Evolutionary conservation across 1,140 invertebrate genomes (phyloP), one percentile per base, ranked within the genome.

Genomic region (Trichomalopsis sarcophagae): DNA sequence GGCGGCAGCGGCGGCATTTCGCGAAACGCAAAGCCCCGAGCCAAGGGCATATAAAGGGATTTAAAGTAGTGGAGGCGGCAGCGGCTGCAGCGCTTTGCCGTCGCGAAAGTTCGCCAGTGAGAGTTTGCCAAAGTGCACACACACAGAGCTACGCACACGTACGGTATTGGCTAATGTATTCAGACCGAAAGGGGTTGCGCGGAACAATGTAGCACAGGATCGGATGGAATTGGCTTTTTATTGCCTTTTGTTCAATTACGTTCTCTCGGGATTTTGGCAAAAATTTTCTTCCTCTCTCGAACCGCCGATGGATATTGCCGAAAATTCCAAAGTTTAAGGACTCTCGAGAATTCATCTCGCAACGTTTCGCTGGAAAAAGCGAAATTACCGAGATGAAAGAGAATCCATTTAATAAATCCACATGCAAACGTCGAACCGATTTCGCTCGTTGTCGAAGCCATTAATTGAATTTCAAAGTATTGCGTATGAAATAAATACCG

Each of bases 21-120:
- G 23, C 36, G 44, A 82, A 74, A 82, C 27, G 71, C 47, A 82
- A 74, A 82, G 36, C 81, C 73, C n/a, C 81, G 36, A 82, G 81
- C 81, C 44, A 55, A 74, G 69, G 81, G 73, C 50, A 76, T 82
- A 76, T 66, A 82, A 82, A 76, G 50, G 73, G 73, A 82, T 82
- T 82, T 82, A 62, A 76, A 82, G 73, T 76, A 66, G 73, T 30
- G 23, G 33, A 62, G 23, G 33, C 21, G n/a, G 55, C n/a, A 68
- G 68, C 68, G 68, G 68, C 55, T 33, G 69, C 27, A 82, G 50
- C 81, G 62, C 44, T 76, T 82, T 81, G 17, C 81, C 73, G 73
- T 75, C 80, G 81, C 30, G 71, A 76, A 82, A 82, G 71, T 82
- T 82, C 13, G 21, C 50, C 33, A 9, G 17, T n/a, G 10, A 33